phyloP scores from a whole-genome alignment of 2,797 vertebrate species.

The Sebastes aleutianus region DNA sequence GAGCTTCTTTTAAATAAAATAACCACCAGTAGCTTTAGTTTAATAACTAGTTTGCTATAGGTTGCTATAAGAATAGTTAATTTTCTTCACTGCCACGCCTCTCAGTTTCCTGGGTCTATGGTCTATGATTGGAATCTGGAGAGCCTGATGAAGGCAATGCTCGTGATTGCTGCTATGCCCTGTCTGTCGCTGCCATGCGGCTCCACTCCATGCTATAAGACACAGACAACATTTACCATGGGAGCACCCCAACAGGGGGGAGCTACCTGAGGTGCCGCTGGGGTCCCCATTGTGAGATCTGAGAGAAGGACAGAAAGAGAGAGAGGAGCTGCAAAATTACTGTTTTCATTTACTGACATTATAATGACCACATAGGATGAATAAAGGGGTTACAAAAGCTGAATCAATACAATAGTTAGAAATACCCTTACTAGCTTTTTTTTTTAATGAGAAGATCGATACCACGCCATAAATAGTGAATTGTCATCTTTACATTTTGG shows the following conservation, averaged over 20 bases:
- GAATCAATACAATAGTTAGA: neutral
- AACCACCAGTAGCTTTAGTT: neutral
- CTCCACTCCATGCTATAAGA: constrained; percentile 82
- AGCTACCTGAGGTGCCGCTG: constrained; percentile 94
- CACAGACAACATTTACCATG: constrained; percentile 91
- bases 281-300: constrained; percentile 91
- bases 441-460: neutral
- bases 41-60: neutral
- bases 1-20: neutral
- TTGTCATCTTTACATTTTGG: neutral
- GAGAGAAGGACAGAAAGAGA: constrained; percentile 29
- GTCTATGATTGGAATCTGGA: constrained; percentile 48
- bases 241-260: constrained; percentile 94
- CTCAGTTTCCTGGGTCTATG: constrained; percentile 6
- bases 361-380: neutral
- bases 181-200: constrained; percentile 76
- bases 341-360: constrained; percentile 6
- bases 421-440: neutral
- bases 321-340: constrained; percentile 46
- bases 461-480: neutral
- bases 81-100: neutral
- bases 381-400: neutral
- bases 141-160: constrained; percentile 61
- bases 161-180: constrained; percentile 59
- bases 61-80: neutral